Conservation (phyloP, 2,113 vertebrate genomes). For the Catharus fuscescens region DNA sequence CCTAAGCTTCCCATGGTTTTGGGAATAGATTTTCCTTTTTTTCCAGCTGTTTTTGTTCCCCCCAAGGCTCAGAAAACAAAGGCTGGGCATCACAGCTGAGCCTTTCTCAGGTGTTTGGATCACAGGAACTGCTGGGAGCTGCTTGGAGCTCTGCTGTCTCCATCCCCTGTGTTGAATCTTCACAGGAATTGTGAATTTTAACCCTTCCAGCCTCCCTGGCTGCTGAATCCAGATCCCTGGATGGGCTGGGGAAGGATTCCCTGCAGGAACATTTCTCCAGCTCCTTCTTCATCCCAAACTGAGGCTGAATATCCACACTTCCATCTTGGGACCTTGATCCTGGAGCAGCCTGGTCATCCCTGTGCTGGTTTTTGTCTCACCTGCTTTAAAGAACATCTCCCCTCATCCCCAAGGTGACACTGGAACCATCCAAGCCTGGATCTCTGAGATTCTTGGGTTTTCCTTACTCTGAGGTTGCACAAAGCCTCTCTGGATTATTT, state of each 20-base stretch:
- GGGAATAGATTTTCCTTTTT: not conserved
- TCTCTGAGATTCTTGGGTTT: not conserved
- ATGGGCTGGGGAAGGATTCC: too few species aligned
- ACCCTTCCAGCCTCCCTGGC: not conserved
- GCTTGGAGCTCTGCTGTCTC: not conserved
- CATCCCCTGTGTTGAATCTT: accelerated
- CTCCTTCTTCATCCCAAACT: not conserved
- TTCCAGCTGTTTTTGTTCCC: accelerated
- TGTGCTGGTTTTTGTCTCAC: not conserved
- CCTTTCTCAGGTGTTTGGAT: not conserved
- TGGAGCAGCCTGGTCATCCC: not conserved
- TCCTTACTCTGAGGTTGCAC: not conserved
- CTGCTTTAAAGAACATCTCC: not conserved
- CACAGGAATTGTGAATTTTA: not conserved
- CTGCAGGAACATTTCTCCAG: not conserved
- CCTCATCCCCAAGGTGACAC: accelerated
- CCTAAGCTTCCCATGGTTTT: not conserved
- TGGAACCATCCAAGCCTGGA: not conserved
- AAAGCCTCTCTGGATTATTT: not conserved
- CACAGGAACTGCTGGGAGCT: not conserved
- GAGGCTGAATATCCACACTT: not conserved
- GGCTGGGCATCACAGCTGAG: not conserved
- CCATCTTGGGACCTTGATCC: not conserved
- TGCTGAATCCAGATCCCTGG: not conserved
- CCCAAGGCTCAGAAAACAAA: not conserved